Conservation (phyloP, 2,888 invertebrate genomes). For the Hoplodrina blanda region DNA sequence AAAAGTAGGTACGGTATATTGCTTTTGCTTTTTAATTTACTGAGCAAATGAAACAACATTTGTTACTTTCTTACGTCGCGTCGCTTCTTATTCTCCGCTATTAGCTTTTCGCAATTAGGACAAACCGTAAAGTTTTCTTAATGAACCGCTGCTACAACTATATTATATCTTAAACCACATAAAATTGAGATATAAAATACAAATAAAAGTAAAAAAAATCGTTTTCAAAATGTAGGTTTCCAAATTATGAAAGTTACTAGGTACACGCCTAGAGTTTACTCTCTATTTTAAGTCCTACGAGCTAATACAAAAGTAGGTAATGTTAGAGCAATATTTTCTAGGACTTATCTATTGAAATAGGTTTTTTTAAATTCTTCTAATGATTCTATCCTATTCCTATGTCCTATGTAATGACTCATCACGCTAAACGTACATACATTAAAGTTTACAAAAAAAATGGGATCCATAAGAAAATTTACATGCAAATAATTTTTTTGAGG, state of each 20-base stretch:
- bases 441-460: no score
- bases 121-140: conserved; percentile 10
- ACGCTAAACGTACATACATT: no score
- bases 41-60: conserved; percentile 16
- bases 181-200: neutral
- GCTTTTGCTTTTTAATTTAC: conserved; percentile 15
- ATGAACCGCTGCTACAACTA: neutral
- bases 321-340: neutral
- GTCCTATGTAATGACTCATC: no score
- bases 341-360: neutral
- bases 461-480: no score
- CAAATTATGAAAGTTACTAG: neutral
- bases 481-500: no score
- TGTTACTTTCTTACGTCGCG: conserved; percentile 7
- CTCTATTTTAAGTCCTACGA: conserved; percentile 4
- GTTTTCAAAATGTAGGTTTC: neutral
- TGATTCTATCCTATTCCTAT: no score
- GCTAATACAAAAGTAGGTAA: neutral
- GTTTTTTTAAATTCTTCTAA: no score
- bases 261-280: neutral
- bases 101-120: conserved; percentile 37
- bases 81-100: conserved; percentile 10
- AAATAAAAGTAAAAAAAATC: neutral
- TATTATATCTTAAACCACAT: neutral
- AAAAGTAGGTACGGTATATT: neutral